A percentile compares a stretch with the other conserved stretches of the same genome.
phyloP scores from a whole-genome alignment of 2,113 vertebrate genomes.

The Pelobates fuscus region DNA sequence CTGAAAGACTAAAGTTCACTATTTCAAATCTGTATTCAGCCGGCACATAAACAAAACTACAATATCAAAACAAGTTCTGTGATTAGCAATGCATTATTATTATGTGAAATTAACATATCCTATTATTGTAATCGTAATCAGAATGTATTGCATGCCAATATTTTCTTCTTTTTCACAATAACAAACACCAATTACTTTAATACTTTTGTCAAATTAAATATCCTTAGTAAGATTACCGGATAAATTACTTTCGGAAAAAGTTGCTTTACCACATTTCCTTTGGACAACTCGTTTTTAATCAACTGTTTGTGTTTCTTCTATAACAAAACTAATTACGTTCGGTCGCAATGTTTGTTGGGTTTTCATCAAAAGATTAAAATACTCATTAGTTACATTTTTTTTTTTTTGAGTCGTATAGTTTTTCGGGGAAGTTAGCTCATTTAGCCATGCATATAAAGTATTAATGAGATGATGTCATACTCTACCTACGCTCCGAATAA shows the following conservation, averaged over 20 bases:
- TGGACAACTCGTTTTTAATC: background rate
- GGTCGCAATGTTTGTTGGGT: slow-evolving; percentile 9
- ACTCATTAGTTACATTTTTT: slow-evolving; percentile 26
- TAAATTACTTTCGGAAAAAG: slow-evolving; percentile 11
- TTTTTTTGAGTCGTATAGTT: slow-evolving; percentile 16
- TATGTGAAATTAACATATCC: background rate
- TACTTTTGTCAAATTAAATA: background rate
- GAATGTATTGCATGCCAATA: background rate
- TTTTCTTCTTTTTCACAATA: slow-evolving; percentile 7
- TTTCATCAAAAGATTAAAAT: slow-evolving; percentile 42
- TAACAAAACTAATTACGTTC: slow-evolving; percentile 23
- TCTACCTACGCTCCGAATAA: slow-evolving; percentile 15
- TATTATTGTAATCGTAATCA: background rate
- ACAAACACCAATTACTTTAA: slow-evolving; percentile 8
- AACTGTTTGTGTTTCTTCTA: slow-evolving; percentile 19
- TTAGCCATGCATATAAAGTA: slow-evolving; percentile 11
- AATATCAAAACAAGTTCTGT: no score
- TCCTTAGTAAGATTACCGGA: background rate
- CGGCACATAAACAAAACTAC: no score
- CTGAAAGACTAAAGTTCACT: no score
- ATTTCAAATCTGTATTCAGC: no score
- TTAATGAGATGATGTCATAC: slow-evolving; percentile 37
- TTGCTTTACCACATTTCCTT: background rate
- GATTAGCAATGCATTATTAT: no score
- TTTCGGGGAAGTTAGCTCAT: slow-evolving; percentile 5